Percentiles rank a stretch among this genome's conserved stretches.
These are phyloP conservation scores for Otus sunia DNA, from an alignment of 2,113 vertebrate species.

Conservation along the genomic window DNA sequence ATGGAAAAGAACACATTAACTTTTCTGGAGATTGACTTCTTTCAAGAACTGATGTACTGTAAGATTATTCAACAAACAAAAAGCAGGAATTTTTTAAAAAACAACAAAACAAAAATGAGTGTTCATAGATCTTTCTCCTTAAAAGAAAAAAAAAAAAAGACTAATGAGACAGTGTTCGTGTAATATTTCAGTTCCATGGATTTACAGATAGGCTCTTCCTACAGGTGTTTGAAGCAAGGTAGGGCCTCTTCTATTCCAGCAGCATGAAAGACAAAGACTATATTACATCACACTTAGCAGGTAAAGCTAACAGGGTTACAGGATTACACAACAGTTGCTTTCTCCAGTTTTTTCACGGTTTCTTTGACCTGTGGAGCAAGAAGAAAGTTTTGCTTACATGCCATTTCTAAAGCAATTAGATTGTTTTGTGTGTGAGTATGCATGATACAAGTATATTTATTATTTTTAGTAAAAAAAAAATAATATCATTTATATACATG, in stretches of 20 bases:
- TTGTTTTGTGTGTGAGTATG: neutral
- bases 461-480: neutral
- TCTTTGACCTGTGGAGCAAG: slow-evolving; percentile 87
- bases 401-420: neutral
- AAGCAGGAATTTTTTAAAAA: slow-evolving; percentile 48
- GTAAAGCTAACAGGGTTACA: slow-evolving; percentile 80
- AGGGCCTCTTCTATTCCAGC: slow-evolving; percentile 77
- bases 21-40: slow-evolving; percentile 62
- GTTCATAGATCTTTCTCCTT: slow-evolving; percentile 68
- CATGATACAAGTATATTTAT: neutral
- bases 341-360: slow-evolving; percentile 98
- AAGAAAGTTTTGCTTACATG: slow-evolving; percentile 9
- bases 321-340: slow-evolving; percentile 98
- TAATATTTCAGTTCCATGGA: slow-evolving; percentile 71
- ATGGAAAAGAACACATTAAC: slow-evolving; percentile 58
- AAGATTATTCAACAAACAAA: slow-evolving; percentile 71
- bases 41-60: slow-evolving; percentile 63
- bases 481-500: neutral
- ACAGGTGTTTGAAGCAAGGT: slow-evolving; percentile 72
- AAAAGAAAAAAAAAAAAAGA: slow-evolving; percentile 14
- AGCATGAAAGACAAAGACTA: slow-evolving; percentile 82
- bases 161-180: slow-evolving; percentile 64
- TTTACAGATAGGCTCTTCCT: slow-evolving; percentile 74
- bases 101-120: neutral
- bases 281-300: slow-evolving; percentile 75